Conservation (phyloP, 37 sponge, comb jelly and placozoan species). For the Haliclona indistincta region DNA sequence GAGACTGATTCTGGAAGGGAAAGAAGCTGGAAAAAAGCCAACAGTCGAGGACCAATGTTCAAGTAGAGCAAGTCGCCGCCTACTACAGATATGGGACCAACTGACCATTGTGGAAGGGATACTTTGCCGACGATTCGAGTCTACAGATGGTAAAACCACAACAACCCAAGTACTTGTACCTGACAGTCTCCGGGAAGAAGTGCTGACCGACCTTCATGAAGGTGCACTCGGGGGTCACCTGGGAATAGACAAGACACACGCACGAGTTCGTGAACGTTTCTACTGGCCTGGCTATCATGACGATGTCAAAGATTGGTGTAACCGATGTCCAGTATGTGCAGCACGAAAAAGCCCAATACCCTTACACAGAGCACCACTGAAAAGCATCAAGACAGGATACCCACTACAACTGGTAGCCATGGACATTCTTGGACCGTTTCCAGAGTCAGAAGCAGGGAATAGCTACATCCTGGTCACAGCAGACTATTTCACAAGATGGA, state of each 20-base stretch:
- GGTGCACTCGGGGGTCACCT: slow-evolving; percentile 27
- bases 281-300: slow-evolving; percentile 45
- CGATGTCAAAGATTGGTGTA: slow-evolving; percentile 33
- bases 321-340: slow-evolving; percentile 28
- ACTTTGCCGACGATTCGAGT: too few species aligned
- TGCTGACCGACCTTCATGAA: slow-evolving; percentile 14
- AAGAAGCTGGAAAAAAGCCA: background rate
- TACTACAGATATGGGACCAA: slow-evolving; percentile 1
- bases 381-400: slow-evolving; percentile 16
- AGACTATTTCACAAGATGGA: too few species aligned
- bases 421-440: slow-evolving; percentile 44
- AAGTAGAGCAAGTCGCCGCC: background rate
- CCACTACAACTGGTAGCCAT: slow-evolving; percentile 43
- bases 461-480: too few species aligned
- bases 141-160: background rate
- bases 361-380: slow-evolving; percentile 20
- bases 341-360: slow-evolving; percentile 22
- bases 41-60: background rate
- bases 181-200: background rate
- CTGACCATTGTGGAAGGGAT: too few species aligned
- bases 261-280: slow-evolving; percentile 34
- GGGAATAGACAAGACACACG: slow-evolving; percentile 30
- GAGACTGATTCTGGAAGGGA: background rate
- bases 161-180: slow-evolving; percentile 48
- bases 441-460: too few species aligned